Percentiles rank a stretch among this genome's conserved stretches.
Conservation (phyloP, 2,113 vertebrate species). For the Spermophilus dauricus region DNA sequence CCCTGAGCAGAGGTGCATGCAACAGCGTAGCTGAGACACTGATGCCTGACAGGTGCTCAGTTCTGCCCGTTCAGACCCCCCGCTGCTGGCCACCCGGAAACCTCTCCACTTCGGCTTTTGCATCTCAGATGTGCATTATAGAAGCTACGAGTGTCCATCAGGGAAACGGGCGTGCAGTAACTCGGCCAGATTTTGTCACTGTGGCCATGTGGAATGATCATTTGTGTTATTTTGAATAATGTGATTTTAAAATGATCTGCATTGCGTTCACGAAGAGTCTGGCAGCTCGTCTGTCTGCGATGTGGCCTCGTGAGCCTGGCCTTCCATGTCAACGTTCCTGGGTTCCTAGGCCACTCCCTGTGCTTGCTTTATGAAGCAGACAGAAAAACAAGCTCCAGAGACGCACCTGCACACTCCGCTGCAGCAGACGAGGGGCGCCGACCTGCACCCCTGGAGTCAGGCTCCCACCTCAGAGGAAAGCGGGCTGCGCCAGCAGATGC, state of each 20-base stretch:
- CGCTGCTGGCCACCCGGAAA: slow-evolving; percentile 49
- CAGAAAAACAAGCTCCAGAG: slow-evolving; percentile 26
- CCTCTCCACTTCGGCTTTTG: neutral
- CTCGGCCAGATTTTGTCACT: neutral
- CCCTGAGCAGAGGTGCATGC: neutral
- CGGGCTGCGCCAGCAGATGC: neutral
- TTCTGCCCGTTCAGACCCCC: neutral
- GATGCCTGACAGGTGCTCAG: neutral
- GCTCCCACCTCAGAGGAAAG: no score
- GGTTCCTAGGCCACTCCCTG: fast-evolving
- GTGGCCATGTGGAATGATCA: fast-evolving
- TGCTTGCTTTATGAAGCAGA: neutral
- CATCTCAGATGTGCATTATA: neutral
- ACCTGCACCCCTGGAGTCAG: neutral
- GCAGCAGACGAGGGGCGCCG: no score
- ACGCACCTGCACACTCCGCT: neutral
- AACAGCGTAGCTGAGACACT: neutral
- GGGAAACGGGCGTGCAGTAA: no score
- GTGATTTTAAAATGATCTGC: neutral
- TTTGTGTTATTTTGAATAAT: neutral
- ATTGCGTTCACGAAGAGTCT: neutral
- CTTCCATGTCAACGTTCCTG: neutral
- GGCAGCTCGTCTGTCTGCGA: neutral
- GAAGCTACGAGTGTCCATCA: neutral
- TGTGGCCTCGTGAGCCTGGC: fast-evolving